Base-by-base conservation (phyloP, 1,140 invertebrate species). In the Drosophila orosa region DNA sequence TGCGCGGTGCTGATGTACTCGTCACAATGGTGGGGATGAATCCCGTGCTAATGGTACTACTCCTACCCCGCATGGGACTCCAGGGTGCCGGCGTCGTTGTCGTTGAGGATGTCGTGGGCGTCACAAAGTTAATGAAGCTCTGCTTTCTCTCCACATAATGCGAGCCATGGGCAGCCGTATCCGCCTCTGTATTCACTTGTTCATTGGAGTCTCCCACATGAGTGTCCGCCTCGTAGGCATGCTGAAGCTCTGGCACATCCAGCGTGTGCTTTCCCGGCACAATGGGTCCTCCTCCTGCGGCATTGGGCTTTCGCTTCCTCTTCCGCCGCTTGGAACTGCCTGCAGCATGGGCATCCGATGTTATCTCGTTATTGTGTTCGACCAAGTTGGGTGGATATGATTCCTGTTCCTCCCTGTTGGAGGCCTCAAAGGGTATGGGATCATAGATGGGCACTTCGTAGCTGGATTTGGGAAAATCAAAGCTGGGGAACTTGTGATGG, bases 361-460 rank as follows among this genome's bases (percentile, higher is more conserved):
- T n/a, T 6, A 84, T 59, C 12, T 77, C 65, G 4, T 50, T 50
- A 22, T 72, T 80, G n/a, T 52, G 67, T 31, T 47, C 50, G 10
- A 13, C 3, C 24, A 44, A 3, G 57, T 71, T 86, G 39, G 90
- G 90, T 33, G 90, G 90, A 65, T 89, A 91, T 8, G 75, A 62
- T 7, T 91, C 90, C 15, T 87, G 87, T 17, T 90, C 77, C 10
- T 91, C 90, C 6, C 72, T 60, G 42, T 68, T 91, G 35, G 81
- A 86, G 0, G 90, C 61, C 40, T 90, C 89, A 22, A 92, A 92
- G 7, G 90, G 90, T 67, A 92, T 85, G 8, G 91, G 82, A 56
- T 92, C 91, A 31, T 92, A 92, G 22, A 92, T 87, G 48, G 91
- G 91, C 31, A 92, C 91, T 62, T 91, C 91, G 59, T 92, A 92